These are phyloP conservation scores for Chondrilla cf. caribensis DNA, from an alignment of 37 sponge, comb jelly and placozoan species.

Conservation along the genomic window DNA sequence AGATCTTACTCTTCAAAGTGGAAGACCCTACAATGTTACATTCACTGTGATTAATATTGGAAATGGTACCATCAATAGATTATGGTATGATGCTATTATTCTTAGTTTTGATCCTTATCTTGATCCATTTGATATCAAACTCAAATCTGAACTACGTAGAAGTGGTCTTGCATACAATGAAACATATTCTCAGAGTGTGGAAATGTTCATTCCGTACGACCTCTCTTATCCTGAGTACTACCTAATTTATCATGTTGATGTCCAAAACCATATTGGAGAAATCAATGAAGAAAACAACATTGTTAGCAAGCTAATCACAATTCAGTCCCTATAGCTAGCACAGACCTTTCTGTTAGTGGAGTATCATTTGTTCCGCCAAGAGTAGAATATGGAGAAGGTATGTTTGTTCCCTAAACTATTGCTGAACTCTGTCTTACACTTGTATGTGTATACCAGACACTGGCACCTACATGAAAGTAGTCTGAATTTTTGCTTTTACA, in stretches of 20 bases:
- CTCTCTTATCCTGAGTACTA: conserved; percentile 26
- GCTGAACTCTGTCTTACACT: neutral
- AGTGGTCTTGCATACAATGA: neutral
- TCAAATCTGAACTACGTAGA: neutral
- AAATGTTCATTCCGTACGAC: conserved; percentile 29
- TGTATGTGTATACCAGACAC: no score
- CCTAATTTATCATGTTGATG: conserved; percentile 26
- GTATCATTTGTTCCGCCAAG: neutral
- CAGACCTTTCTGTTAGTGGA: conserved; percentile 19
- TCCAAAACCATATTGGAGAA: conserved; percentile 20
- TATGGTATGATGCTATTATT: conserved; percentile 28
- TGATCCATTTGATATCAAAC: conserved; percentile 40
- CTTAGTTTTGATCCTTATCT: conserved; percentile 23
- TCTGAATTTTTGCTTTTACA: no score
- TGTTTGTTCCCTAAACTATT: neutral
- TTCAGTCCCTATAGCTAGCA: conserved; percentile 8
- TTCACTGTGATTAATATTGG: conserved; percentile 20
- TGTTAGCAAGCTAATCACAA: neutral
- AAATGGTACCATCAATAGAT: neutral
- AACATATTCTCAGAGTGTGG: neutral
- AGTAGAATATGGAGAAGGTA: conserved; percentile 13
- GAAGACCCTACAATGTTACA: neutral
- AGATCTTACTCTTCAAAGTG: neutral
- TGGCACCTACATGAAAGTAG: no score
- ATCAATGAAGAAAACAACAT: conserved; percentile 1